Conservation (phyloP, 2,113 vertebrate species). For the Rousettus leschenaultii region DNA sequence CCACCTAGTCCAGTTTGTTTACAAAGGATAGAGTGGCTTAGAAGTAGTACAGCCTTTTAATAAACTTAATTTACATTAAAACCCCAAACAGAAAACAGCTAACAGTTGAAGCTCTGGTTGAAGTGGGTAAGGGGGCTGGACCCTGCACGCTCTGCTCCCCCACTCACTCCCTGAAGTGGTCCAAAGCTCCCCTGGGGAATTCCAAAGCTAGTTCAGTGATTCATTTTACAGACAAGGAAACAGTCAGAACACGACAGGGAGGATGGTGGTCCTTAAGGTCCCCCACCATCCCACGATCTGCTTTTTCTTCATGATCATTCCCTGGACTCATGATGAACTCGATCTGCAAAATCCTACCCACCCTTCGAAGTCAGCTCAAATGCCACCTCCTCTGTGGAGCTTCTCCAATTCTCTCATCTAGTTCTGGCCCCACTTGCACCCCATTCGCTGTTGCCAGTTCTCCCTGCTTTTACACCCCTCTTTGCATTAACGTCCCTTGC, state of each 20-base stretch:
- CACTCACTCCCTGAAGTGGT: neutral
- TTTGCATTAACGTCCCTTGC: neutral
- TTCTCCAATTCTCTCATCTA: neutral
- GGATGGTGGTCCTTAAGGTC: neutral
- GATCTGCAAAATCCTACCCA: neutral
- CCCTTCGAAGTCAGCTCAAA: neutral
- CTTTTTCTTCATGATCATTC: neutral
- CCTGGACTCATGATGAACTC: neutral
- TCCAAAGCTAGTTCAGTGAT: neutral
- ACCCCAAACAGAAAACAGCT: neutral
- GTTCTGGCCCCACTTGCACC: no score
- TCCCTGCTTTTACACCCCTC: neutral
- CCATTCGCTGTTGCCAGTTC: accelerated
- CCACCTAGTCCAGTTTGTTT: neutral
- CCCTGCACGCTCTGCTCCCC: no score
- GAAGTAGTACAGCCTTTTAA: neutral
- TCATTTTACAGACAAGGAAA: neutral
- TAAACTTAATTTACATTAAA: neutral
- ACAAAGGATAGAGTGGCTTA: neutral
- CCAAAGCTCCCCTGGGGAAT: neutral
- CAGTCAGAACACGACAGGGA: neutral
- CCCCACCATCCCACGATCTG: accelerated
- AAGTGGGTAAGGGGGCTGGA: neutral
- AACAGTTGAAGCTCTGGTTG: neutral
- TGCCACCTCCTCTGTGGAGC: neutral